Conservation (phyloP, 2,113 vertebrate genomes). For the Ailurus styani region DNA sequence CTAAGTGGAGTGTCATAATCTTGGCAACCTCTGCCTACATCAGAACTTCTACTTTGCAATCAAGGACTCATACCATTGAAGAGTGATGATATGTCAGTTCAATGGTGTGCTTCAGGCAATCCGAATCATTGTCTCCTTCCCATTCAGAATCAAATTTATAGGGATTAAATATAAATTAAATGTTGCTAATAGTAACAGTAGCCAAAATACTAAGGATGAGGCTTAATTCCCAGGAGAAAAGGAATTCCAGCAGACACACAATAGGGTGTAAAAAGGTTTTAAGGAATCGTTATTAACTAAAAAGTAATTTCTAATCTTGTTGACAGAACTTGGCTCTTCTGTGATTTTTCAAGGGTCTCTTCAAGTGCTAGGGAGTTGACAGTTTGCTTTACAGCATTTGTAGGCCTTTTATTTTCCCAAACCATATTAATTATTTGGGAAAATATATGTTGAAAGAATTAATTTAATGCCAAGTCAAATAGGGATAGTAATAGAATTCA, state of each 20-base stretch:
- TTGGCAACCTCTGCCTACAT: background rate
- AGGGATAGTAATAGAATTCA: background rate
- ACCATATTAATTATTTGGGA: background rate
- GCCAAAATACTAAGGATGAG: background rate
- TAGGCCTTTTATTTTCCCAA: background rate
- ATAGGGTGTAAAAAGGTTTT: background rate
- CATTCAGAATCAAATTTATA: background rate
- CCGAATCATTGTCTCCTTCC: background rate
- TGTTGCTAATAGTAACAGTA: slow-evolving; percentile 6
- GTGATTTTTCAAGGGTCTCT: background rate
- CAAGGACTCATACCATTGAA: background rate
- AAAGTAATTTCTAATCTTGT: background rate
- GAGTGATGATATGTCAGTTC: background rate
- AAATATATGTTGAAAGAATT: background rate
- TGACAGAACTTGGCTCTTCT: background rate
- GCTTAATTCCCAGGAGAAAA: slow-evolving; percentile 35
- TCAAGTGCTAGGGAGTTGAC: background rate
- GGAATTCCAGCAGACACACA: slow-evolving; percentile 14
- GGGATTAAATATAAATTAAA: background rate
- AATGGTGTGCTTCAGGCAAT: background rate
- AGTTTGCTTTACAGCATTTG: background rate
- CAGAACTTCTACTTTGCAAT: slow-evolving; percentile 13
- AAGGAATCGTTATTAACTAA: background rate
- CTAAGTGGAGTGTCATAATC: background rate
- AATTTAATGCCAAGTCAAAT: background rate